Conservation (phyloP, 2,888 invertebrate genomes). For the Drosophila vallismaia region DNA sequence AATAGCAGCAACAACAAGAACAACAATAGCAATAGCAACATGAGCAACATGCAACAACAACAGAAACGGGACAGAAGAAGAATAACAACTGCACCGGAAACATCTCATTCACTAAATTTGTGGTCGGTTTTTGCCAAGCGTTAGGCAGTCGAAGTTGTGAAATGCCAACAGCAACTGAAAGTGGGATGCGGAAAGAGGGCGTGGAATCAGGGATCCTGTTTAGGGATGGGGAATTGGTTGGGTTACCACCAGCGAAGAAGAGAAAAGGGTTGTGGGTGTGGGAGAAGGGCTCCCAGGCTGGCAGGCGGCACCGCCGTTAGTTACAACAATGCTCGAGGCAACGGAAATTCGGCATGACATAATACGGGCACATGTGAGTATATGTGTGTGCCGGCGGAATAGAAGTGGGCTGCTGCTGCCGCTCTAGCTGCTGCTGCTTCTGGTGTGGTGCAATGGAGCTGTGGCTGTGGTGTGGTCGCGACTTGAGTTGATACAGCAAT, state of each 20-base stretch:
- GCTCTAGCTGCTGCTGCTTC: slow-evolving; percentile 3
- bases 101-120: slow-evolving; percentile 81
- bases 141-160: slow-evolving; percentile 78
- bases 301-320: slow-evolving; percentile 58
- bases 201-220: slow-evolving; percentile 11
- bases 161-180: slow-evolving; percentile 64
- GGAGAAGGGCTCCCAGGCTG: slow-evolving; percentile 36
- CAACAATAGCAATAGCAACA: slow-evolving; percentile 23
- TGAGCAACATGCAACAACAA: slow-evolving; percentile 26
- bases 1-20: slow-evolving; percentile 22
- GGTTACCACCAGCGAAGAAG: not conserved
- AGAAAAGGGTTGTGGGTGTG: not conserved
- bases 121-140: slow-evolving; percentile 74
- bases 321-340: slow-evolving; percentile 76
- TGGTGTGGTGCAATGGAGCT: slow-evolving; percentile 35
- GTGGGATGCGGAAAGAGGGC: slow-evolving; percentile 2
- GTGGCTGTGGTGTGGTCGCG: slow-evolving; percentile 75
- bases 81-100: slow-evolving; percentile 79
- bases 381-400: slow-evolving; percentile 27
- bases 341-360: slow-evolving; percentile 79
- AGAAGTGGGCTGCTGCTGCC: slow-evolving; percentile 16
- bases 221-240: slow-evolving; percentile 19
- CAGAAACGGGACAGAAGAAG: slow-evolving; percentile 29
- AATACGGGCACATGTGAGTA: slow-evolving; percentile 72
- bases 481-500: slow-evolving; percentile 80